Conservation (phyloP, 1,140 invertebrate species). For the Trichogramma pretiosum region DNA sequence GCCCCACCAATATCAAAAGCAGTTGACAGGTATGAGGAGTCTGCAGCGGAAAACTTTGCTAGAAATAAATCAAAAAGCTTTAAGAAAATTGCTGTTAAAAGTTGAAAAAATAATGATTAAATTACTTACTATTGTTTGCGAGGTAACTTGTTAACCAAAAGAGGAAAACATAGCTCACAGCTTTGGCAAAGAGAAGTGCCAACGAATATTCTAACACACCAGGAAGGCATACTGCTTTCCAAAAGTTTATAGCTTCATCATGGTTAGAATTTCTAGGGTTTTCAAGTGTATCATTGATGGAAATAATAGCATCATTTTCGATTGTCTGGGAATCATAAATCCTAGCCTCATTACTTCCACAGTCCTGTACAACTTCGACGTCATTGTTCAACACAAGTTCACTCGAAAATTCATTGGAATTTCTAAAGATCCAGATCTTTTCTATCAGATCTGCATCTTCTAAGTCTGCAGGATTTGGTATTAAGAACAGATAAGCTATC, state of each 20-base stretch:
- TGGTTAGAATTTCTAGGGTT: too few species aligned
- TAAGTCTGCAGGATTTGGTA: conserved; percentile 68
- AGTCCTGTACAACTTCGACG: too few species aligned
- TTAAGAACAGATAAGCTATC: conserved; percentile 78
- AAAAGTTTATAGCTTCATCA: conserved; percentile 66
- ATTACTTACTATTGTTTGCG: conserved; percentile 65
- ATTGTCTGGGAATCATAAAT: too few species aligned
- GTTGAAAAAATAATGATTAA: conserved; percentile 3
- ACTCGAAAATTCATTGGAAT: too few species aligned
- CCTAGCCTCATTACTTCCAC: too few species aligned
- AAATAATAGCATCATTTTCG: too few species aligned
- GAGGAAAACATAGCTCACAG: conserved; percentile 94
- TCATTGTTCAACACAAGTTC: too few species aligned
- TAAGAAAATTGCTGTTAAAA: conserved; percentile 5
- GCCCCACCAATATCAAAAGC: conserved; percentile 89
- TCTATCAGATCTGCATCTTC: too few species aligned
- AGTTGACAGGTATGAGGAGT: conserved; percentile 71
- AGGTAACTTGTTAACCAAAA: conserved; percentile 94
- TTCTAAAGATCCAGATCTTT: too few species aligned
- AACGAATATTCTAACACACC: conserved; percentile 92
- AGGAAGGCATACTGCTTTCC: conserved; percentile 73
- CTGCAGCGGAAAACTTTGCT: conserved; percentile 45
- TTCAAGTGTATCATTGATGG: too few species aligned
- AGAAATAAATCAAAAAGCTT: conserved; percentile 1
- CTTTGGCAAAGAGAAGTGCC: conserved; percentile 93